Evolutionary conservation across 2,888 invertebrate genomes (phyloP).

Genomic region (Punctoribates punctum): DNA sequence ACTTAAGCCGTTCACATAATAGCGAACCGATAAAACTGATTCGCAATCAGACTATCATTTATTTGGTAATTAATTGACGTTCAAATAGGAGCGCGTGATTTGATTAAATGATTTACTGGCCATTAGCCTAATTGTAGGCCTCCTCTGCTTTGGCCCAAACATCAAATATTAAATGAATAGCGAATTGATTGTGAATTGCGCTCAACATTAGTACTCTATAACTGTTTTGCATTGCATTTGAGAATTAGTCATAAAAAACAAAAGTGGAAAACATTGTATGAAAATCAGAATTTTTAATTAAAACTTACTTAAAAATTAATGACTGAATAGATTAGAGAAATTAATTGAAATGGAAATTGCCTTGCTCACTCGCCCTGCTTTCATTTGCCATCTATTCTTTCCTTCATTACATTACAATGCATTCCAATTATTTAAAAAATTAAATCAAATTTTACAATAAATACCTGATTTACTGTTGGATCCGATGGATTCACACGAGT

Average conservation of each 20-base stretch:
- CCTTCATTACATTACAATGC: too few relatives aligned
- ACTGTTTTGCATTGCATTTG: not conserved
- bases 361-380: too few relatives aligned
- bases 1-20: slow-evolving; percentile 7
- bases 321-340: too few relatives aligned
- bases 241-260: not conserved
- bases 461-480: slow-evolving; percentile 12
- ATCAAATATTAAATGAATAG: not conserved
- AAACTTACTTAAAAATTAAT: not conserved
- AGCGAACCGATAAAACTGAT: not conserved
- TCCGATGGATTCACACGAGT: not conserved
- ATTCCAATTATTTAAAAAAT: not conserved
- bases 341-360: too few relatives aligned
- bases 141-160: not conserved
- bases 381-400: too few relatives aligned
- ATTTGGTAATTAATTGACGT: slow-evolving; percentile 12
- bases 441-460: not conserved
- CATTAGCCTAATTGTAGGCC: slow-evolving; percentile 16
- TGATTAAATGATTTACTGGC: slow-evolving; percentile 29
- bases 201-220: not conserved
- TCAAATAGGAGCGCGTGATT: slow-evolving; percentile 16
- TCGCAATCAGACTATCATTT: not conserved
- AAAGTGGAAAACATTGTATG: not conserved
- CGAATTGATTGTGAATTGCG: not conserved
- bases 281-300: not conserved